A percentile compares a stretch with the other conserved stretches of the same genome.
Evolutionary conservation across 1,140 invertebrate genomes (phyloP).

Genomic region (Drosophila virilis): DNA sequence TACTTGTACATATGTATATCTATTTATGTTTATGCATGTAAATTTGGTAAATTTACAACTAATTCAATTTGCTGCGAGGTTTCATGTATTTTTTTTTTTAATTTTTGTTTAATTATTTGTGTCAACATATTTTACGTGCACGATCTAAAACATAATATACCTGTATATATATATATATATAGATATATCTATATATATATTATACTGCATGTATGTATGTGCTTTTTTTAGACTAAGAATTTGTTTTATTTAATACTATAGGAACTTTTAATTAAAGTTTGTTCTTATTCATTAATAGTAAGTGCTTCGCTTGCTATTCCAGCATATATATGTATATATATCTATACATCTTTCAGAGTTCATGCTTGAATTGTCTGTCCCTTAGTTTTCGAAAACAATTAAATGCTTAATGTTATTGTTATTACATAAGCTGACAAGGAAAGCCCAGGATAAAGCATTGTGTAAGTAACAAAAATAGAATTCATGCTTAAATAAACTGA

Average conservation of each 20-base stretch:
- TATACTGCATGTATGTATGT: conserved; percentile 3
- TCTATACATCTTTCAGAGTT: background rate
- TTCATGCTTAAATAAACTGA: background rate
- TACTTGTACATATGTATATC: conserved; percentile 11
- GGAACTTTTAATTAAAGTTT: conserved; percentile 67
- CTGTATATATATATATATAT: background rate
- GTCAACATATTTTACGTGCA: background rate
- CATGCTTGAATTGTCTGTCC: background rate
- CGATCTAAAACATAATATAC: background rate
- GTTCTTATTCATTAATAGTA: conserved; percentile 38
- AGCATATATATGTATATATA: conserved; percentile 9
- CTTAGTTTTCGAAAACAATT: background rate
- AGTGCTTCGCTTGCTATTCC: conserved; percentile 12
- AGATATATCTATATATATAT: conserved; percentile 1
- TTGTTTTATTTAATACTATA: conserved; percentile 60
- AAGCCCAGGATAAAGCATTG: background rate
- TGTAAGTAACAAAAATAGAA: conserved; percentile 6
- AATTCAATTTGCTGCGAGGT: conserved; percentile 4
- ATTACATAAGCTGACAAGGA: background rate
- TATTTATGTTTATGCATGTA: conserved; percentile 20
- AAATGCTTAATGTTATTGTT: background rate
- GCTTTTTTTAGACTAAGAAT: conserved; percentile 17
- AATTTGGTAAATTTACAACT: conserved; percentile 3
- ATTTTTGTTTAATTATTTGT: background rate
- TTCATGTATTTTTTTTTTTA: background rate